These are phyloP conservation scores for Prionace glauca DNA, from an alignment of 2,797 vertebrate species.

Conservation along the genomic window DNA sequence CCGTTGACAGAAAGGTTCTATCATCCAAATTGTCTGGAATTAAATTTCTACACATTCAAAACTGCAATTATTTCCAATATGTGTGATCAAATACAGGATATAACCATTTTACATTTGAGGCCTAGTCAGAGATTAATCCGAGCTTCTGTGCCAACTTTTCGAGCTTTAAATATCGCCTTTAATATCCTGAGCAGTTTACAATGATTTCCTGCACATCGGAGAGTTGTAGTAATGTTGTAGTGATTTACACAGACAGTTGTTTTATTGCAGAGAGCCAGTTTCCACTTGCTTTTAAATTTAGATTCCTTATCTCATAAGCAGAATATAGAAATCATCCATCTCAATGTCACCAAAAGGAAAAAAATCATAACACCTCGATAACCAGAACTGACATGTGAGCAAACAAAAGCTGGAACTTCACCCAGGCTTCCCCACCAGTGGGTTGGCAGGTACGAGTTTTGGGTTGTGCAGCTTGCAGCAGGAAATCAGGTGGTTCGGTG, in stretches of 20 bases:
- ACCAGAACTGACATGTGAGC: neutral
- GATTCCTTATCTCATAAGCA: neutral
- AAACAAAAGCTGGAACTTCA: neutral
- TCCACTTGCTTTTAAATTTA: neutral
- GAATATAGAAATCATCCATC: neutral
- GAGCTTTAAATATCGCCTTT: neutral
- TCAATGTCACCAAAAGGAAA: neutral
- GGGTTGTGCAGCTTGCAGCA: no score
- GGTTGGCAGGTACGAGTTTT: no score
- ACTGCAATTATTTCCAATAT: neutral
- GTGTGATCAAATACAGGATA: neutral
- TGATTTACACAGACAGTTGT: neutral
- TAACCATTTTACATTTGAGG: neutral
- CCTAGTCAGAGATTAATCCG: neutral
- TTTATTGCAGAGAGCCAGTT: slow-evolving; percentile 2
- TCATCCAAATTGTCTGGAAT: neutral
- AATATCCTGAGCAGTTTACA: neutral
- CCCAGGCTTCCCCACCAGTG: no score
- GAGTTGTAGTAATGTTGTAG: neutral
- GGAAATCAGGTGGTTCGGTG: no score
- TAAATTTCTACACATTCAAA: neutral
- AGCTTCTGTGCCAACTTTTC: neutral
- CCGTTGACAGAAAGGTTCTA: neutral
- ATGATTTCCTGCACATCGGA: neutral
- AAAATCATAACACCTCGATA: neutral